These are phyloP conservation scores for Paratrypauchen microcephalus DNA, from an alignment of 2,797 vertebrate species.

Conservation along the genomic window DNA sequence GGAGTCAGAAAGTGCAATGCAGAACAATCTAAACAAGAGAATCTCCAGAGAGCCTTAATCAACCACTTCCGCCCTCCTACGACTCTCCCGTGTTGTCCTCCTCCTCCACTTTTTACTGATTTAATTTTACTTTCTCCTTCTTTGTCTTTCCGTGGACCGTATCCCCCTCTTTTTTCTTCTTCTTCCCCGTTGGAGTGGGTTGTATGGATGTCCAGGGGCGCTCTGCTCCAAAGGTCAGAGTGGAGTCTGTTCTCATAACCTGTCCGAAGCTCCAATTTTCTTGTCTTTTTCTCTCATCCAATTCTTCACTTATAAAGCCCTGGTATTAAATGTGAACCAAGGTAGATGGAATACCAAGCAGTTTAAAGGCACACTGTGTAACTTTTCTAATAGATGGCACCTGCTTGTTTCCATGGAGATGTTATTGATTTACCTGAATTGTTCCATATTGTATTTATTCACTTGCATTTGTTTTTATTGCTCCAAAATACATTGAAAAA, in stretches of 20 bases:
- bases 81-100: slow-evolving; percentile 54
- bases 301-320: neutral
- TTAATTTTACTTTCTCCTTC: slow-evolving; percentile 67
- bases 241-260: slow-evolving; percentile 76
- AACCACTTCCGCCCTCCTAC: slow-evolving; percentile 78
- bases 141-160: slow-evolving; percentile 73
- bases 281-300: slow-evolving; percentile 20
- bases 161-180: slow-evolving; percentile 50
- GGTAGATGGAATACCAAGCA: neutral
- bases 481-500: too few species aligned
- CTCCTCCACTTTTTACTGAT: slow-evolving; percentile 65
- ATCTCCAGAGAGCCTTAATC: slow-evolving; percentile 72
- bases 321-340: neutral
- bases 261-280: slow-evolving; percentile 63
- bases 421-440: too few species aligned
- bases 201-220: slow-evolving; percentile 75
- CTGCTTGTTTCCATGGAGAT: too few species aligned
- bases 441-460: too few species aligned
- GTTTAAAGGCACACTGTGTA: too few species aligned
- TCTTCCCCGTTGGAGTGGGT: slow-evolving; percentile 63
- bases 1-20: slow-evolving; percentile 61
- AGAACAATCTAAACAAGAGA: slow-evolving; percentile 76
- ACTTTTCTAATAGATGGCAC: too few species aligned
- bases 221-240: slow-evolving; percentile 74
- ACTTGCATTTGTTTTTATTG: too few species aligned